Base-by-base conservation (phyloP, 2,888 invertebrate genomes). In the Leptogaster cylindrica region DNA sequence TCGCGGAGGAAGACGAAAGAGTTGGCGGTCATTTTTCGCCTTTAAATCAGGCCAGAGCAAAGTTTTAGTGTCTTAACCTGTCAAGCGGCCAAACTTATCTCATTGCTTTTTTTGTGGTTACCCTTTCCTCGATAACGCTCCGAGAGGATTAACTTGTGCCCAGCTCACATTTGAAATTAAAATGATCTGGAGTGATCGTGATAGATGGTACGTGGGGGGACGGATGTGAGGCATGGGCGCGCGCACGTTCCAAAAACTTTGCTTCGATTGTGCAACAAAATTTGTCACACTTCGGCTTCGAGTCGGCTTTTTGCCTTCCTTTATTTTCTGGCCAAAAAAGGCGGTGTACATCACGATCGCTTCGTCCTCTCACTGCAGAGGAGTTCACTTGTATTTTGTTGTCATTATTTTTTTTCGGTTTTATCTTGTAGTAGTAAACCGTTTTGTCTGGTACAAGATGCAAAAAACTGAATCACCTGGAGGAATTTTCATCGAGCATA, bases 401-500 rank as follows among this genome's bases (percentile, higher is more conserved):
- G n/a, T n/a, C n/a, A n/a, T n/a, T n/a, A n/a, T 52, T 39, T 66
- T 28, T 39, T 51, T 5, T 18, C n/a, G 23, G 31, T 18, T 33
- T 58, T 25, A 1, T 14, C 27, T 10, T 12, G 10, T 12, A 48
- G 52, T 23, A 16, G 41, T 52, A 41, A 65, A 65, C 12, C 10
- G 6, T 39, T 52, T 23, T n/a, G 33, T 51, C 39, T 7, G 27
- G 52, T 41, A 52, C 52, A 63, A n/a, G 33, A 39, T 50, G 36
- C 41, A 51, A 39, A 68, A 52, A 58, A 55, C 48, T 28, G 52
- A 52, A 71, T 70, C 71, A 71, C 71, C 71, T 71, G 69, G 68
- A 71, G 68, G 58, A 65, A 67, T 70, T 65, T 55, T 63, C 68
- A 65, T 70, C 65, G 70, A 68, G 71, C 71, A 68, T 71, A 33